Conservation (phyloP, 2,797 vertebrate species). For the Betta splendens region DNA sequence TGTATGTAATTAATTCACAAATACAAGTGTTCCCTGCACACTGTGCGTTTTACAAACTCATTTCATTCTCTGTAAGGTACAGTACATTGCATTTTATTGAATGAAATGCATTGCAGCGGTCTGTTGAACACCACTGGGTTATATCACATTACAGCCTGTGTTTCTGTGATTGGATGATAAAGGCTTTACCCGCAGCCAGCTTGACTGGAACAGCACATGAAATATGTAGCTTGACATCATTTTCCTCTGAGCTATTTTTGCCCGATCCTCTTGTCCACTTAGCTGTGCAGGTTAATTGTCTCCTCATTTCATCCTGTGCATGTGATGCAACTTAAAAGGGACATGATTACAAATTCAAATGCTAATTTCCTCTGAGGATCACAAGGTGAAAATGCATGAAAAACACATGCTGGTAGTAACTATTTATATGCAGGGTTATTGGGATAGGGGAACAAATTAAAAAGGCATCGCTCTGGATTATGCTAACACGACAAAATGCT, state of each 20-base stretch:
- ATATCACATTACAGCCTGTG: constrained; percentile 27
- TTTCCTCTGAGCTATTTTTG: constrained; percentile 72
- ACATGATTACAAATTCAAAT: constrained; percentile 79
- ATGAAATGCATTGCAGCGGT: constrained; percentile 10
- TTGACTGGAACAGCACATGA: constrained; percentile 63
- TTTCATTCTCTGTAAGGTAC: constrained; percentile 15
- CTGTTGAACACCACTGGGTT: constrained; percentile 19
- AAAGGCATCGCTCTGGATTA: constrained; percentile 79
- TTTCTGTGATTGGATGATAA: constrained; percentile 34
- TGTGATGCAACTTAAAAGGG: constrained; percentile 76
- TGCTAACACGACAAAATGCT: constrained; percentile 69
- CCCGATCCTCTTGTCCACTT: constrained; percentile 72
- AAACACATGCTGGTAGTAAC: constrained; percentile 60
- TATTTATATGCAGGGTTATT: constrained; percentile 78
- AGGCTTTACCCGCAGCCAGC: constrained; percentile 50
- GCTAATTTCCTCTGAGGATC: constrained; percentile 78
- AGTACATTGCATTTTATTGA: constrained; percentile 6
- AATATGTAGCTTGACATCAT: constrained; percentile 69
- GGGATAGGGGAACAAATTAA: constrained; percentile 79
- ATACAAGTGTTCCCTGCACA: not conserved
- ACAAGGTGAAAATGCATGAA: constrained; percentile 70
- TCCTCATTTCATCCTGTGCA: constrained; percentile 65
- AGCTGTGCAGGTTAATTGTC: constrained; percentile 78
- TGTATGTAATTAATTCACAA: constrained; percentile 9
- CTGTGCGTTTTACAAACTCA: constrained; percentile 1